These are phyloP conservation scores for Microdon myrmicae DNA, from an alignment of 2,888 invertebrate species.

Conservation along the genomic window DNA sequence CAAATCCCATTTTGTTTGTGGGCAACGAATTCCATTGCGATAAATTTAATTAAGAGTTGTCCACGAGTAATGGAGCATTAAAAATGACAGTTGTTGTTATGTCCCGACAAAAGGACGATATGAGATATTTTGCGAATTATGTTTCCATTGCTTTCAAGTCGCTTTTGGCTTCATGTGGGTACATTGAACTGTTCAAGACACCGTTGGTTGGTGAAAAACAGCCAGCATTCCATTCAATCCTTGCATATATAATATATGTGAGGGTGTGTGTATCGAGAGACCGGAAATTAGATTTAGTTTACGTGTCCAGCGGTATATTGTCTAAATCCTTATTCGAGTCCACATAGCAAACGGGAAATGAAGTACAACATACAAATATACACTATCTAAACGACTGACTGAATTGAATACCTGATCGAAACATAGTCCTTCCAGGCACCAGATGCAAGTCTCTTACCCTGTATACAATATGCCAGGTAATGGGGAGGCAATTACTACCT, in stretches of 20 bases:
- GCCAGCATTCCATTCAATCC: constrained; percentile 52
- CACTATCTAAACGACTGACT: constrained; percentile 23
- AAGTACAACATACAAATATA: constrained; percentile 5
- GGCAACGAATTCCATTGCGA: no score
- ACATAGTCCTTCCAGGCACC: not conserved
- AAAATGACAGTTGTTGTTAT: no score
- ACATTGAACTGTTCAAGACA: constrained; percentile 1
- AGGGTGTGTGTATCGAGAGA: constrained; percentile 39
- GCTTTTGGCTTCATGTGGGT: constrained; percentile 2
- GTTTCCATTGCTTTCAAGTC: not conserved
- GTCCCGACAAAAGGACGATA: no score
- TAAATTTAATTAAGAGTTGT: no score
- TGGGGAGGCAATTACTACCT: no score
- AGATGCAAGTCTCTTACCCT: not conserved
- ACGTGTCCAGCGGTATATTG: constrained; percentile 35
- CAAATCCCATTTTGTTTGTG: no score
- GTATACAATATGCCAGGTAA: no score
- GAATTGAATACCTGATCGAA: constrained; percentile 6
- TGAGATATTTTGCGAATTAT: no score
- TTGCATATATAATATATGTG: constrained; percentile 32
- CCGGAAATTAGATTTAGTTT: constrained; percentile 50
- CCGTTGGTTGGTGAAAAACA: constrained; percentile 14
- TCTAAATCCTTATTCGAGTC: constrained; percentile 34
- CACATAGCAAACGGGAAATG: not conserved
- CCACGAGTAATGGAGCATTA: no score